Conservation (phyloP, 2,113 vertebrate species). For the Bufo gargarizans region DNA sequence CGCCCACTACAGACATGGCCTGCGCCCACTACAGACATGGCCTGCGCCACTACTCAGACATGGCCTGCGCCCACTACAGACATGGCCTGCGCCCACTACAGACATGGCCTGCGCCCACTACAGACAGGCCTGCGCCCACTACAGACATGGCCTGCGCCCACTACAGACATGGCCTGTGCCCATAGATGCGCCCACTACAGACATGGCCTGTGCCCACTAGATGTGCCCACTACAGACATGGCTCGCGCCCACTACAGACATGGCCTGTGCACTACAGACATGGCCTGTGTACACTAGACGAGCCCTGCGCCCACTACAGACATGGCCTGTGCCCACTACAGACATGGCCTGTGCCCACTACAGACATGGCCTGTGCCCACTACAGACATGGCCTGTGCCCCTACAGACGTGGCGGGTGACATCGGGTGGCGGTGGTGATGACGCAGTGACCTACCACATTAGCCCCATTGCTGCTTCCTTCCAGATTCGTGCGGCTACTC, state of each 20-base stretch:
- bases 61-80: no score
- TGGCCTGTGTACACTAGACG: background rate
- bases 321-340: background rate
- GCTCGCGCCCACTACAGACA: no score
- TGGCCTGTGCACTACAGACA: background rate
- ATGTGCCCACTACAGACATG: no score
- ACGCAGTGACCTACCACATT: constrained; percentile 27
- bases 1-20: background rate
- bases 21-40: background rate
- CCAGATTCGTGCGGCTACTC: background rate
- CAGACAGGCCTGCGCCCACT: no score
- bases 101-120: no score
- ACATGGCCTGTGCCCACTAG: no score
- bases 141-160: no score
- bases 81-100: no score
- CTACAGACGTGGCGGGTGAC: background rate
- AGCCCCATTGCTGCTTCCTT: constrained; percentile 43
- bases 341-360: background rate
- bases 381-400: background rate
- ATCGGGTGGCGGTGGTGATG: background rate
- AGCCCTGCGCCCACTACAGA: background rate
- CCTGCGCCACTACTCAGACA: background rate
- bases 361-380: background rate
- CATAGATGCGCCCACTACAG: no score
- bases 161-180: no score